phyloP scores from a whole-genome alignment of 1,140 invertebrate genomes.

The Bombus superbus region DNA sequence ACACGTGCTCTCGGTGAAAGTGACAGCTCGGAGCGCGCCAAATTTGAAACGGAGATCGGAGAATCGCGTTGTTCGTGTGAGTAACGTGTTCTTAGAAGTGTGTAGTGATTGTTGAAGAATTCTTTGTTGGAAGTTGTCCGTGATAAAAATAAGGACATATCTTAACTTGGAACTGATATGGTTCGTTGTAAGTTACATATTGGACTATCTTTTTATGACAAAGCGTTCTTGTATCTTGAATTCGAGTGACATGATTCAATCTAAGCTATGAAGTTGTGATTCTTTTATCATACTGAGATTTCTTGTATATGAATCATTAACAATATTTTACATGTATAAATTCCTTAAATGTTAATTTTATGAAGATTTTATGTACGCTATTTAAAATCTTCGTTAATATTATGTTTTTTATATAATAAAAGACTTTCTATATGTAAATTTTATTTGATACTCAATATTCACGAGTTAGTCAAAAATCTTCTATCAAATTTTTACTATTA shows the following conservation, averaged over 20 bases:
- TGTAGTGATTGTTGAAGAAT: neutral
- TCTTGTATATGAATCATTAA: neutral
- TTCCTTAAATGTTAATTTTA: neutral
- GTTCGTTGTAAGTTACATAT: neutral
- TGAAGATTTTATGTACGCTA: neutral
- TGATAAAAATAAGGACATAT: neutral
- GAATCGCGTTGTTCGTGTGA: neutral
- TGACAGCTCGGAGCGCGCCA: slow-evolving; percentile 25
- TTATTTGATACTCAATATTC: neutral
- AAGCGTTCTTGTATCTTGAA: neutral
- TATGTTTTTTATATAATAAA: neutral
- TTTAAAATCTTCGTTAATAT: neutral
- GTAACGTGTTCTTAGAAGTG: neutral
- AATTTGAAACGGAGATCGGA: neutral
- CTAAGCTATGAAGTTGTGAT: neutral
- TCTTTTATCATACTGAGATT: neutral
- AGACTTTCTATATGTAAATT: neutral
- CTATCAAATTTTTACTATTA: neutral
- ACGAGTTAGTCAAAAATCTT: neutral
- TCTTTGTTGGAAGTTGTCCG: neutral
- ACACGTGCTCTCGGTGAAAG: slow-evolving; percentile 29
- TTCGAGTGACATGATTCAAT: neutral
- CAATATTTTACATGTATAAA: neutral
- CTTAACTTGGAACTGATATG: neutral
- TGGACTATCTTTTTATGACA: neutral